Conservation (phyloP, 2,888 invertebrate species). For the Zhuqinia jingwanae region DNA sequence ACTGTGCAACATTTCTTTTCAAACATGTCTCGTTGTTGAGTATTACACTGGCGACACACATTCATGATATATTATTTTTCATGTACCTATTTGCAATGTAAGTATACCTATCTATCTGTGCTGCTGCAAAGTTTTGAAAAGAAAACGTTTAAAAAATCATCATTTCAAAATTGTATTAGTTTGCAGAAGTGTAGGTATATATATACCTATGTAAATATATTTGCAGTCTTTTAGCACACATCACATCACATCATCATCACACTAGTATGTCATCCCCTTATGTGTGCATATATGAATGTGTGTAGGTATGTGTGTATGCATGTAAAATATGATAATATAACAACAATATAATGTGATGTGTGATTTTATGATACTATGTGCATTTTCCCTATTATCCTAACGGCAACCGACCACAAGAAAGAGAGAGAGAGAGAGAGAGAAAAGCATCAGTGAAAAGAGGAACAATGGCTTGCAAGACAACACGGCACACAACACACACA, state of each 20-base stretch:
- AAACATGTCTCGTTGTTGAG: conserved; percentile 25
- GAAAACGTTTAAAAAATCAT: conserved; percentile 1
- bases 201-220: background rate
- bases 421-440: conserved; percentile 21
- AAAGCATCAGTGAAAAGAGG: conserved; percentile 62
- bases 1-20: conserved; percentile 21
- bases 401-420: conserved; percentile 64
- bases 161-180: conserved; percentile 36
- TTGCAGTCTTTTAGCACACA: background rate
- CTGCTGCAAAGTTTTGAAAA: background rate
- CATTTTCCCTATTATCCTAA: conserved; percentile 63
- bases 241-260: background rate
- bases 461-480: conserved; percentile 44
- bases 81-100: too few species aligned
- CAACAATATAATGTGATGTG: conserved; percentile 14
- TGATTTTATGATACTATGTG: conserved; percentile 44
- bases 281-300: too few species aligned
- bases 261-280: background rate
- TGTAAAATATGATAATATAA: too few species aligned
- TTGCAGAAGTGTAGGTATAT: background rate
- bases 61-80: background rate
- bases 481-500: background rate
- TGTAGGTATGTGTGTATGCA: too few species aligned
- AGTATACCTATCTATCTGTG: background rate
- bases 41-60: conserved; percentile 39